Conservation (phyloP, 2,888 invertebrate genomes). For the Venustoraphidia nigricollis region DNA sequence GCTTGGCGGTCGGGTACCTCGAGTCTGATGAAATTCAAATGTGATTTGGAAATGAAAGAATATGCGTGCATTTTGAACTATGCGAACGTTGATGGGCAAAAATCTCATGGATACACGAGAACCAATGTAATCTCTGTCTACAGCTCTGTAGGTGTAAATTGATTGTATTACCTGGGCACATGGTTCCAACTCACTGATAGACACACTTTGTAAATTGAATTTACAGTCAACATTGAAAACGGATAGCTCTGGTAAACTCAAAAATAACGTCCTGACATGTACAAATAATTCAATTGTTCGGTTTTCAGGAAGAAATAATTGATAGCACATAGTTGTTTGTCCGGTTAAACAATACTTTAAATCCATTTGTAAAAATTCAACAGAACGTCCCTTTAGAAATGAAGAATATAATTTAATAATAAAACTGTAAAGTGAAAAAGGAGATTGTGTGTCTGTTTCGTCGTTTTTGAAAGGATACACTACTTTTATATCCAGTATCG, state of each 20-base stretch:
- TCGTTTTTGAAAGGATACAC: no score
- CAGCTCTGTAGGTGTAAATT: background rate
- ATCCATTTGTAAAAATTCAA: constrained; percentile 19
- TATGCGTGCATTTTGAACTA: no score
- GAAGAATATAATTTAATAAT: no score
- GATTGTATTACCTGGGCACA: constrained; percentile 8
- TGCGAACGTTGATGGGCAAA: no score
- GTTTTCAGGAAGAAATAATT: constrained; percentile 21
- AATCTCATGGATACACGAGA: constrained; percentile 2
- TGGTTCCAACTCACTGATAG: constrained; percentile 21
- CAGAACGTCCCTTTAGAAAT: constrained; percentile 15
- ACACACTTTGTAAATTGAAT: constrained; percentile 18
- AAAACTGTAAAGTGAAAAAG: no score
- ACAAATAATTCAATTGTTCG: constrained; percentile 22
- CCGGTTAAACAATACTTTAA: constrained; percentile 20
- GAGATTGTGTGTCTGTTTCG: no score
- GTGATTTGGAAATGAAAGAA: no score
- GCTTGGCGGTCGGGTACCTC: no score
- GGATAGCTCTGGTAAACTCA: constrained; percentile 13
- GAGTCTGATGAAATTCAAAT: no score
- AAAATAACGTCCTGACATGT: constrained; percentile 15
- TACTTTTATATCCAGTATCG: no score
- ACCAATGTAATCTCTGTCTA: constrained; percentile 8
- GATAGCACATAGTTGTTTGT: constrained; percentile 21
- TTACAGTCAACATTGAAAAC: constrained; percentile 11